Base-by-base conservation (phyloP, 2,113 vertebrate species). In the Morone saxatilis region DNA sequence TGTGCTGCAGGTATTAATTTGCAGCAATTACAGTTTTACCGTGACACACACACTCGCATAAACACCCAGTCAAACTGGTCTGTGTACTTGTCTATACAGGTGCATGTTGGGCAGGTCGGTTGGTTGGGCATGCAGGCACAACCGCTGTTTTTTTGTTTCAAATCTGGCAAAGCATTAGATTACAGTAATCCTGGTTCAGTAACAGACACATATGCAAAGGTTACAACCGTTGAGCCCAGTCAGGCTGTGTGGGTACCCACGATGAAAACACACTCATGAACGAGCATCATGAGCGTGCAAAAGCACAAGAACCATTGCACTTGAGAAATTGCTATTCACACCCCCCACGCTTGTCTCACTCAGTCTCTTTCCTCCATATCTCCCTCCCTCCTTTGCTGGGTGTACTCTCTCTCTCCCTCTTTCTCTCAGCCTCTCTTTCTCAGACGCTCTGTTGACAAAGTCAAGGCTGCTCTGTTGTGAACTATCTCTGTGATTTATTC, bases 401-500 rank as follows among this genome's bases (percentile, higher is more conserved):
- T 84, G 31, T 20, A 16, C 59, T 76, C 87, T 67, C 83, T 36
- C 84, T 50, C 48, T 11, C 38, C 54, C 72, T 47, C 40, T 41
- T 53, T 56, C 69, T n/a, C 53, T 70, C 77, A 19, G 56, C 36
- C 76, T 48, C 62, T 72, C 80, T 83, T 89, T 75, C 80, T 81
- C 89, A 92, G 88, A 84, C 56, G 77, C 81, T 88, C 89, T 90
- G 83, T 93, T 94, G 89, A 84, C 93, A 92, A 89, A 93, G 90
- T 94, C 92, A 93, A 93, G 93, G 94, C 93, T 95, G 89, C 94
- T 85, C 87, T 93, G 87, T 85, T 84, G 82, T 93, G 90, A 90
- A 92, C 78, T 89, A 92, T 92, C 89, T 90, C 88, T 83, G 83
- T 94, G 84, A 94, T 94, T 94, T 95, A 94, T 94, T 92, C 89